Conservation (phyloP, 2,888 invertebrate genomes). For the Petrolisthes manimaculis region DNA sequence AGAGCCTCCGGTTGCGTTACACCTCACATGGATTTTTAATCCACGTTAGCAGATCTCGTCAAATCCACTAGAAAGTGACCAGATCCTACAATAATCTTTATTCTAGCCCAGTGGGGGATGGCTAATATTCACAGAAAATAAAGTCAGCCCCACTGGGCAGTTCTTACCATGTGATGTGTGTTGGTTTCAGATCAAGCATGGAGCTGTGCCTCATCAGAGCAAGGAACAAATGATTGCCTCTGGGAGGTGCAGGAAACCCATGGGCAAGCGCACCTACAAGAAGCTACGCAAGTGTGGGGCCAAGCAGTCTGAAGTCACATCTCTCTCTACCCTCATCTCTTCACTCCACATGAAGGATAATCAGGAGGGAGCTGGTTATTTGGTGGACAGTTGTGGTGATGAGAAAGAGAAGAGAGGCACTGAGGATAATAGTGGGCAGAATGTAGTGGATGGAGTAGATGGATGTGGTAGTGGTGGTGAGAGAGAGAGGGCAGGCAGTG, state of each 20-base stretch:
- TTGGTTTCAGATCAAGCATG: slow-evolving; percentile 81
- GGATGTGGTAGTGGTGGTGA: neutral
- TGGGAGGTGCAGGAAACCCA: slow-evolving; percentile 46
- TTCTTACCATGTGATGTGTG: too few relatives aligned
- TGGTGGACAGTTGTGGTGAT: too few relatives aligned
- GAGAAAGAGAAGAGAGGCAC: neutral
- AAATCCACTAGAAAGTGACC: too few relatives aligned
- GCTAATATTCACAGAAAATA: too few relatives aligned
- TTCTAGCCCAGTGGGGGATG: too few relatives aligned
- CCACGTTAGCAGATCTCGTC: too few relatives aligned
- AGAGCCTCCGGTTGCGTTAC: too few relatives aligned
- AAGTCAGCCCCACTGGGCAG: too few relatives aligned
- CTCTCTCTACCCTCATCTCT: neutral
- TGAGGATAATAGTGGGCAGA: neutral
- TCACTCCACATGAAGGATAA: neutral
- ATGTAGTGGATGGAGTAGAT: neutral
- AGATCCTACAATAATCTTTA: too few relatives aligned
- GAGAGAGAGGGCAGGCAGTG: neutral
- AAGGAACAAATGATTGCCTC: slow-evolving; percentile 82
- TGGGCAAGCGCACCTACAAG: slow-evolving; percentile 62
- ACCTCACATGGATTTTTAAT: too few relatives aligned
- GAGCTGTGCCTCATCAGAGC: slow-evolving; percentile 93
- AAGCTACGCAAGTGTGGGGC: slow-evolving; percentile 63
- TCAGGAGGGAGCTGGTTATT: too few relatives aligned
- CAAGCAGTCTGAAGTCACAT: slow-evolving; percentile 9